Base-by-base conservation (phyloP, 2,888 invertebrate species). In the Penaeus monodon region DNA sequence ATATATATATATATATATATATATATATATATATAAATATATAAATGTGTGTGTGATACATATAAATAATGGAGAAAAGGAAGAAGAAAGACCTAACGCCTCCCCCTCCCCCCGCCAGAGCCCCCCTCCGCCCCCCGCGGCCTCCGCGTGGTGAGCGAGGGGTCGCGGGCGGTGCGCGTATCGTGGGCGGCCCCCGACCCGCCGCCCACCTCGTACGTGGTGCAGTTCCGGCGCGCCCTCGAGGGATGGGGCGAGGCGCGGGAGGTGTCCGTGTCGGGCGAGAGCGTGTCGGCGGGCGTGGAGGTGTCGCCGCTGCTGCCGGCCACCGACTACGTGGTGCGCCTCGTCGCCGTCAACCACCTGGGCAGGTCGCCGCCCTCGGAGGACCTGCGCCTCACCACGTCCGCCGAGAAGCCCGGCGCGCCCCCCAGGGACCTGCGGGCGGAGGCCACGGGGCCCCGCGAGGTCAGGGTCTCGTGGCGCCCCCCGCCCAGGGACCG, bases 361-460 rank as follows among this genome's bases (percentile, higher is more conserved):
- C 73, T 89, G 29, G 91, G 91, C 17, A 88, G 85, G 68, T 89
- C 89, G 66, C 89, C 88, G 27, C 87, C 90, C 27, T 88, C 89
- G n/a, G 86, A 88, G 44, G 88, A 86, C 22, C 85, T 90, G 68
- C 81, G 88, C 17, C 81, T 89, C 84, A 89, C 87, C 73, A 90
- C 90, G 66, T 89, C 89, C n/a, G 89, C 87, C n/a, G 90, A 90
- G 77, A 95, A 95, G 84, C 96, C 96, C 1, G 95, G 95, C 90
- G 94, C 95, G 0, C 94, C 95, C 20, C 96, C 96, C 2, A 94
- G 94, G 89, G 93, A 94, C 79, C 94, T 96, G 22, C 93, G 94
- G 12, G 95, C 95, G 81, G 96, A 96, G 3, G 95, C 95, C 90
- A 94, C 95, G 0, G 94, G 95, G 20, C 96, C 96, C 2, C 94